These are phyloP conservation scores for Venusia cambrica DNA, from an alignment of 2,888 invertebrate genomes.

Conservation along the genomic window DNA sequence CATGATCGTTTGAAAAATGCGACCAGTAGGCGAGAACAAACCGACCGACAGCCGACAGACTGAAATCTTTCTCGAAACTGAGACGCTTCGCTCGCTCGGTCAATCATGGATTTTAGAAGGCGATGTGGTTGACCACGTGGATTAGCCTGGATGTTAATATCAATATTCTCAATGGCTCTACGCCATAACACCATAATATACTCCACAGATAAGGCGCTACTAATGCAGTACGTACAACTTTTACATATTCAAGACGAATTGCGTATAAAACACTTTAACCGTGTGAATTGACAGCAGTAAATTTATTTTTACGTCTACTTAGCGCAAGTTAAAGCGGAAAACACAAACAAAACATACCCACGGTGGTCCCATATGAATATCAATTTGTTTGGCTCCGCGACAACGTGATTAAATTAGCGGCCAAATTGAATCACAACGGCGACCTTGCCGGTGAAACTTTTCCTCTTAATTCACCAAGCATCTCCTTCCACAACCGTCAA, in stretches of 20 bases:
- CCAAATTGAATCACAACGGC: conserved; percentile 81
- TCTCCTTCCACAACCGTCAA: conserved; percentile 50
- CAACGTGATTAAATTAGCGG: conserved; percentile 80
- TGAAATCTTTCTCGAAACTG: no score
- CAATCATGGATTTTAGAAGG: no score
- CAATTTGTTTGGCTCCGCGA: conserved; percentile 76
- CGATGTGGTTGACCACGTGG: no score
- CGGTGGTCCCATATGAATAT: conserved; percentile 78
- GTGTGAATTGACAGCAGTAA: conserved; percentile 24
- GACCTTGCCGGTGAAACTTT: conserved; percentile 78
- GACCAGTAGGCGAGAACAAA: no score
- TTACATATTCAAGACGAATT: background rate
- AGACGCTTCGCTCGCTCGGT: no score
- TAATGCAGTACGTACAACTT: no score
- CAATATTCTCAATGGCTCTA: no score
- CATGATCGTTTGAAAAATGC: no score
- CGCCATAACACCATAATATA: no score
- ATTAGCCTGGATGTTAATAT: no score
- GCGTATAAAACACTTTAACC: conserved; percentile 8
- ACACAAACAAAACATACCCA: conserved; percentile 62
- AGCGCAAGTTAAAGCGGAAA: conserved; percentile 39
- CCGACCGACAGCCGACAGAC: no score
- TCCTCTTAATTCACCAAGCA: conserved; percentile 80
- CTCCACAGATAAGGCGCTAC: no score
- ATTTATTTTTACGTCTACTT: conserved; percentile 27